These are phyloP conservation scores for Brachionus plicatilis DNA, from an alignment of 1,140 invertebrate species.

Conservation along the genomic window DNA sequence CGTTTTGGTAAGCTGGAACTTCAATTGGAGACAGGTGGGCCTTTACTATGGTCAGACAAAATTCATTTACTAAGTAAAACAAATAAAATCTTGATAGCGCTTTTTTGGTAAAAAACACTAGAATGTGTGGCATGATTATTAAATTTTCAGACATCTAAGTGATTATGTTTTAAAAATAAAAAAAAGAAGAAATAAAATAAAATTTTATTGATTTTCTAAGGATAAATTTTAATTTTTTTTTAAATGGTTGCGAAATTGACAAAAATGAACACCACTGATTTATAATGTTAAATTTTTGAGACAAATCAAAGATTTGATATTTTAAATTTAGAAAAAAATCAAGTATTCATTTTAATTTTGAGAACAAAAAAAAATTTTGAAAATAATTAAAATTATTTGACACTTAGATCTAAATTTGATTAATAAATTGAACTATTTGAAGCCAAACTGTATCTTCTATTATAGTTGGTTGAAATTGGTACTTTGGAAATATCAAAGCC, in stretches of 20 bases:
- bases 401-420: neutral
- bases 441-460: neutral
- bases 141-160: neutral
- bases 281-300: neutral
- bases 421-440: neutral
- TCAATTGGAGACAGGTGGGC: slow-evolving; percentile 1
- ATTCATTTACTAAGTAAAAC: neutral
- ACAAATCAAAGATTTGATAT: neutral
- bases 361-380: neutral
- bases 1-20: slow-evolving; percentile 12
- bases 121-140: neutral
- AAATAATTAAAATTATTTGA: neutral
- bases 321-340: neutral
- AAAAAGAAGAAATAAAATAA: neutral
- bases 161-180: neutral
- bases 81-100: neutral
- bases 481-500: neutral
- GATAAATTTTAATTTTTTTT: neutral
- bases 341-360: neutral
- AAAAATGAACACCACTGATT: neutral
- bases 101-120: neutral
- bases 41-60: neutral
- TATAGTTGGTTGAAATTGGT: neutral
- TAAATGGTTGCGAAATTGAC: neutral
- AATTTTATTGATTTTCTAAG: slow-evolving; percentile 23